Conservation (phyloP, 1,140 invertebrate genomes). For the Idris sp. region DNA sequence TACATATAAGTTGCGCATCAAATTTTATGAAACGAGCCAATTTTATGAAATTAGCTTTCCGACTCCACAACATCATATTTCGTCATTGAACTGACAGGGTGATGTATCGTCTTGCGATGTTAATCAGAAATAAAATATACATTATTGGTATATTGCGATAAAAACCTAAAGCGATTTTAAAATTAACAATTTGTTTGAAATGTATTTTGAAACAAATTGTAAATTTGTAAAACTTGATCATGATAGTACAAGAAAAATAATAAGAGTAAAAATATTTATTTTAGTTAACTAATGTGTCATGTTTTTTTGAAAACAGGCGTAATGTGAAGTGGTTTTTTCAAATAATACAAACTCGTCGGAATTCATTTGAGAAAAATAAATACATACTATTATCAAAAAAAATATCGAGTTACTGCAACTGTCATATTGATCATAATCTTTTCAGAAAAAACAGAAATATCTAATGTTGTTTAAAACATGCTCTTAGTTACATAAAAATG, state of each 20-base stretch:
- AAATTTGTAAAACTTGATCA: too few species aligned
- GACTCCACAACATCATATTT: constrained; percentile 8
- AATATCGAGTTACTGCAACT: background rate
- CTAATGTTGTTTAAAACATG: background rate
- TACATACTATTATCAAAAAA: background rate
- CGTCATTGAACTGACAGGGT: constrained; percentile 9
- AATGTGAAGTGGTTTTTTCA: background rate
- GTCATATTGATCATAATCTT: constrained; percentile 2
- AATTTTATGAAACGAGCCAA: constrained; percentile 40
- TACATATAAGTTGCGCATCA: constrained; percentile 15
- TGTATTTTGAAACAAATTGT: too few species aligned
- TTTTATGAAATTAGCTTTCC: constrained; percentile 17
- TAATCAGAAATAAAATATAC: background rate
- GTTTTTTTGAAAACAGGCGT: too few species aligned
- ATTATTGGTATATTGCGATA: too few species aligned
- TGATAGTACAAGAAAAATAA: too few species aligned
- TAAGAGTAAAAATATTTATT: too few species aligned
- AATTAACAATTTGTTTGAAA: background rate
- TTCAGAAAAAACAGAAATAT: constrained; percentile 1
- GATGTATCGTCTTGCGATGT: constrained; percentile 19
- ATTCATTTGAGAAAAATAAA: background rate
- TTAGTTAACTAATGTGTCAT: too few species aligned
- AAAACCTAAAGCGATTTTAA: too few species aligned
- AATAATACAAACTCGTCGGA: background rate
- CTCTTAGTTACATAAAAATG: background rate